Evolutionary conservation across 2,888 invertebrate species (phyloP).

Genomic region (Cryptosula pallasiana): DNA sequence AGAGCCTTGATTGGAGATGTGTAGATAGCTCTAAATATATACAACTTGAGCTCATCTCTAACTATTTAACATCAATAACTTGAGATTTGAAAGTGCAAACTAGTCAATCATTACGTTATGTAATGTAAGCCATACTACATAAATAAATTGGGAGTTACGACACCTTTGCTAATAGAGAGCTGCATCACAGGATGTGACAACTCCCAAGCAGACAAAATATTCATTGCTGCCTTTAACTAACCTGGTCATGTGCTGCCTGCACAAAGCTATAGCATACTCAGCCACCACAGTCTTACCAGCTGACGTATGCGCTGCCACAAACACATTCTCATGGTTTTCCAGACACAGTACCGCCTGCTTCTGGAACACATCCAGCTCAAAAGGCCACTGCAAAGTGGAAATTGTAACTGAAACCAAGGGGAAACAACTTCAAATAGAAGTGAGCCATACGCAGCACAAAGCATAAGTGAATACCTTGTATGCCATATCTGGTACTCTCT

Average conservation of each 20-base stretch:
- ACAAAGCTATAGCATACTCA: constrained; percentile 96
- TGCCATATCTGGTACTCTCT: constrained; percentile 77
- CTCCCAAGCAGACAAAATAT: too few relatives aligned
- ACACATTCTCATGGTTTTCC: constrained; percentile 89
- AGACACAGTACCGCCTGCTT: constrained; percentile 91
- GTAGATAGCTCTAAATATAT: constrained; percentile 69
- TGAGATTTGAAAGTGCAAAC: background rate
- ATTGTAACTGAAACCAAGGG: too few relatives aligned
- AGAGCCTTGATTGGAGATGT: constrained; percentile 98
- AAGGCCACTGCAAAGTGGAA: constrained; percentile 61
- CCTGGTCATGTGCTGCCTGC: constrained; percentile 83
- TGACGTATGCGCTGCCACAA: constrained; percentile 98
- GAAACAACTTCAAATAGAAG: too few relatives aligned
- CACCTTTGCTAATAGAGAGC: too few relatives aligned
- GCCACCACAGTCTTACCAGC: constrained; percentile 96
- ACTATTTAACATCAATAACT: background rate
- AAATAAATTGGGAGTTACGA: background rate
- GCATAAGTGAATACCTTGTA: constrained; percentile 60
- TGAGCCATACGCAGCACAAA: too few relatives aligned
- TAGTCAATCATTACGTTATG: background rate
- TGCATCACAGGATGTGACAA: too few relatives aligned
- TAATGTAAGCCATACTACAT: background rate
- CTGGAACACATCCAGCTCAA: constrained; percentile 93
- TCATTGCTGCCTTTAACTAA: too few relatives aligned
- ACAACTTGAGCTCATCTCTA: too few relatives aligned